Conservation (phyloP, 2,113 vertebrate genomes). For the Amia ocellicauda region DNA sequence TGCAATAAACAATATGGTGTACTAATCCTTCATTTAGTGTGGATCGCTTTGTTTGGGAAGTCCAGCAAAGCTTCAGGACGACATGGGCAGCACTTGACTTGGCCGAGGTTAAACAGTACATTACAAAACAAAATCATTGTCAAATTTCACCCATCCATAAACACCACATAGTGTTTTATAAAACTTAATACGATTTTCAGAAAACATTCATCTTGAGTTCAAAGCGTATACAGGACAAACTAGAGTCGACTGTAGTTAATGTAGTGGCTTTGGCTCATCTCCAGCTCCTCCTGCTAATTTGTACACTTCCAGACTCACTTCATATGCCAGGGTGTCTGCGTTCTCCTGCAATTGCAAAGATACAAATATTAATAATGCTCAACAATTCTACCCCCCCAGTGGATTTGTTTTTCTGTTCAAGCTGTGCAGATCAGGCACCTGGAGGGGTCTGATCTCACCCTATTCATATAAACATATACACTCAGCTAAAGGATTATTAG, state of each 20-base stretch:
- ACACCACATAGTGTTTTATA: background rate
- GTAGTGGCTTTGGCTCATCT: constrained; percentile 67
- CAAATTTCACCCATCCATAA: background rate
- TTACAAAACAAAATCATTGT: too few relatives aligned
- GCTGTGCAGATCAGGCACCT: too few relatives aligned
- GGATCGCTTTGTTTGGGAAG: too few relatives aligned
- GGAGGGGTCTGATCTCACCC: background rate
- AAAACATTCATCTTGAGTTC: too few relatives aligned
- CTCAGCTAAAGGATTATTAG: too few relatives aligned
- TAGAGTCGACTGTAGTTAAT: constrained; percentile 30
- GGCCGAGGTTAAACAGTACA: too few relatives aligned
- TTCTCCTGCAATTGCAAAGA: constrained; percentile 69
- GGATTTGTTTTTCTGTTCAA: background rate
- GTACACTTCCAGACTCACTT: constrained; percentile 85
- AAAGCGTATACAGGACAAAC: background rate
- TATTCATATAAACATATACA: background rate
- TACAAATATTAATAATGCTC: background rate
- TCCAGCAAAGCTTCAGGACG: too few relatives aligned
- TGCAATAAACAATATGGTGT: too few relatives aligned
- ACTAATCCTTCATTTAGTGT: too few relatives aligned
- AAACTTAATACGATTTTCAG: background rate
- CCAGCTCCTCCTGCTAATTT: constrained; percentile 82
- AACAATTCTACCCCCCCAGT: background rate
- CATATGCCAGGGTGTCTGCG: constrained; percentile 78
- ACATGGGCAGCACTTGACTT: too few relatives aligned